Conservation (phyloP, 2,113 vertebrate species). For the Chlorodrepanis virens region DNA sequence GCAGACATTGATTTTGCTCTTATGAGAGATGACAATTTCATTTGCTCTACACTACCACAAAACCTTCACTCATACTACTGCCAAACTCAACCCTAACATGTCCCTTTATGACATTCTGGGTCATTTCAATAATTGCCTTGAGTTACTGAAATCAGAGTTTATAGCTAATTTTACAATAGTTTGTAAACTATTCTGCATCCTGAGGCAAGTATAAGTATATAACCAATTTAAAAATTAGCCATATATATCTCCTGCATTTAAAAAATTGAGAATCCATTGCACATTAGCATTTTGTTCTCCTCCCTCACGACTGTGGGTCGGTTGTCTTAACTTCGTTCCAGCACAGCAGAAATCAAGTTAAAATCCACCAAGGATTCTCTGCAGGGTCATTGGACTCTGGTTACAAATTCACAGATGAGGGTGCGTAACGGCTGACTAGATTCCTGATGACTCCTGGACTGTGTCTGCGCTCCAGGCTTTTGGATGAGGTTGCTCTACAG, state of each 20-base stretch:
- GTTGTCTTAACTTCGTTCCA: not conserved
- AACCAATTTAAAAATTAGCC: not conserved
- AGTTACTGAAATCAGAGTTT: not conserved
- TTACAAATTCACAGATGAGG: not conserved
- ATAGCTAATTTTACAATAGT: not conserved
- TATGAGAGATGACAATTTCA: not conserved
- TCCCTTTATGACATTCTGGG: not conserved
- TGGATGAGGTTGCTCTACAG: not conserved
- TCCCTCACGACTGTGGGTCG: not conserved
- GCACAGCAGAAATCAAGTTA: not conserved
- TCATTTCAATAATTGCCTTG: not conserved
- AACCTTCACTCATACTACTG: not conserved
- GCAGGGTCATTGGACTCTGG: accelerated
- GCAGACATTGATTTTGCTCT: not conserved
- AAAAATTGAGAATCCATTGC: not conserved
- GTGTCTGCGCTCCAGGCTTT: not conserved
- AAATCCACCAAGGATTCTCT: not conserved
- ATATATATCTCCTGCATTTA: not conserved
- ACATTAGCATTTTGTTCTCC: not conserved
- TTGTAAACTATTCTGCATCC: not conserved
- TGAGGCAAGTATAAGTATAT: not conserved
- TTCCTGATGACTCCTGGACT: not conserved
- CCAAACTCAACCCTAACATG: not conserved
- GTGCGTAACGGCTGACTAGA: too few species aligned
- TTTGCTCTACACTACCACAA: not conserved